phyloP scores from a whole-genome alignment of 2,797 vertebrate genomes.

The Xiphorhynchus erythropygius region DNA sequence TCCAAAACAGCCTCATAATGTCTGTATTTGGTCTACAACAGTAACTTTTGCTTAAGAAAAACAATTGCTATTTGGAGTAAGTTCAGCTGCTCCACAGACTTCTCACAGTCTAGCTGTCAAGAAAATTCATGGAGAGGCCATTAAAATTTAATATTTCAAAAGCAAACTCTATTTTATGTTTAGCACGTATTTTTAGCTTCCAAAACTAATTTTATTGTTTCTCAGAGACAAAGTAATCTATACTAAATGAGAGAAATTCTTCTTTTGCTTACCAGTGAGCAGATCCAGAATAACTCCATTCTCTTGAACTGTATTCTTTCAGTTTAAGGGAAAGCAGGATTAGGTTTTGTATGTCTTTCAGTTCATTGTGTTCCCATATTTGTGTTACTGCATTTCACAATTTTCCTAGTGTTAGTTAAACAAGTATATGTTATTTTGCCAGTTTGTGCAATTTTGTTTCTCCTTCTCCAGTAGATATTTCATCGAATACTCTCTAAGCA shows the following conservation, averaged over 20 bases:
- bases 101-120: not conserved
- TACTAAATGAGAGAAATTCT: not conserved
- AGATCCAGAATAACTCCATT: not conserved
- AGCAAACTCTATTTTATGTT: not conserved
- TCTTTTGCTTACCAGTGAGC: not conserved
- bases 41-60: constrained; percentile 12
- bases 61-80: not conserved
- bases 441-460: constrained; percentile 16
- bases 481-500: constrained; percentile 4
- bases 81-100: not conserved
- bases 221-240: not conserved
- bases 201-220: constrained; percentile 12
- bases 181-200: constrained; percentile 33
- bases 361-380: not conserved
- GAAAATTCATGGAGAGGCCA: not conserved
- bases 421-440: not conserved
- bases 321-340: not conserved
- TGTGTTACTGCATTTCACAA: not conserved
- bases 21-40: constrained; percentile 10
- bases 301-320: not conserved
- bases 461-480: constrained; percentile 9
- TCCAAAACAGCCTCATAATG: not conserved
- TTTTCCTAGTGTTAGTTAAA: not conserved
- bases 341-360: not conserved
- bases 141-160: constrained; percentile 24